Evolutionary conservation across 2,888 invertebrate genomes (phyloP).

Genomic region (Acleris sparsana): DNA sequence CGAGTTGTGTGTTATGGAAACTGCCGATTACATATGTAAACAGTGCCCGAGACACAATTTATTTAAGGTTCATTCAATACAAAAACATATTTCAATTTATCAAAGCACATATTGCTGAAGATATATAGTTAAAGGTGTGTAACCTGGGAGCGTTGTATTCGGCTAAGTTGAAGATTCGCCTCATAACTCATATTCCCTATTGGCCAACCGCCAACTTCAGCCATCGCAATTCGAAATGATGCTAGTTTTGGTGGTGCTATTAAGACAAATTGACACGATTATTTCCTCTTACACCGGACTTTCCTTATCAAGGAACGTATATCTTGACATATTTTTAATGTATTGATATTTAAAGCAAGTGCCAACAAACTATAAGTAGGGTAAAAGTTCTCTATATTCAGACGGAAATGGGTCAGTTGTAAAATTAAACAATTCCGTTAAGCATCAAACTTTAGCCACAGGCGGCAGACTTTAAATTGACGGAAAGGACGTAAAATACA

Average conservation of each 20-base stretch:
- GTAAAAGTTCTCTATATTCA: too few species aligned
- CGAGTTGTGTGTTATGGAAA: background rate
- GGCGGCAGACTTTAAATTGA: background rate
- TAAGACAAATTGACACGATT: slow-evolving; percentile 36
- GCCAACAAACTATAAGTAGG: too few species aligned
- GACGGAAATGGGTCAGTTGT: background rate
- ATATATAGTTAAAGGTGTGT: slow-evolving; percentile 27
- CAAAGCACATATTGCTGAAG: background rate
- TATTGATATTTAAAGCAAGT: too few species aligned
- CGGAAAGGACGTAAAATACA: background rate
- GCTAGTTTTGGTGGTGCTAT: slow-evolving; percentile 33
- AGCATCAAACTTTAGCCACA: too few species aligned
- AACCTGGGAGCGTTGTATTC: slow-evolving; percentile 23
- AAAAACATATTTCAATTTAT: too few species aligned
- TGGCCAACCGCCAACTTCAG: slow-evolving; percentile 31
- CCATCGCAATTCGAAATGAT: slow-evolving; percentile 35
- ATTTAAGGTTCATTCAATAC: too few species aligned
- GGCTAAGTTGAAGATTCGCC: slow-evolving; percentile 33
- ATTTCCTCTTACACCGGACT: slow-evolving; percentile 22
- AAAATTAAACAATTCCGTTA: background rate
- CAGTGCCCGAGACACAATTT: too few species aligned
- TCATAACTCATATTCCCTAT: slow-evolving; percentile 35
- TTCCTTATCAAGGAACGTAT: background rate
- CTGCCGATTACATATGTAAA: background rate
- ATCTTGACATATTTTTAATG: background rate